Evolutionary conservation across 2,888 invertebrate genomes (phyloP), one percentile per base, ranked within the genome.

Genomic region (Amaurobius ferox): DNA sequence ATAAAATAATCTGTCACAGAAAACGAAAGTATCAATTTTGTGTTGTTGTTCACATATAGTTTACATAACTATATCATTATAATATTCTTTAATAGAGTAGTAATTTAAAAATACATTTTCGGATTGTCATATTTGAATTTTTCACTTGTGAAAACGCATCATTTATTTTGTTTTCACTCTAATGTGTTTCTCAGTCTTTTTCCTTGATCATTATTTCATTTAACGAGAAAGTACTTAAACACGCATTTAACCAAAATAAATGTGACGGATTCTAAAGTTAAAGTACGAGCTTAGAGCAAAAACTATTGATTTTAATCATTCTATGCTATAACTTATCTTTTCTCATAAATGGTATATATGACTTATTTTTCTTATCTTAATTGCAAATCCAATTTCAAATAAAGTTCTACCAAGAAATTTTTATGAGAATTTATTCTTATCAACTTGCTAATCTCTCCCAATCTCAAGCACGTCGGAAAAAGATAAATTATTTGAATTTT

Each of bases 301-400:
- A 55, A 55, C 23, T 55, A 23, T 23, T 5, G 55, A 55, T 55
- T 55, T 55, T 55, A 55, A 55, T 55, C 55, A 19, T 23, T 23
- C 55, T 55, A 23, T 55, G 55, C 55, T 23, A 23, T 55, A 55
- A 55, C 23, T 6, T 55, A 23, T 55, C 5, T 23, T 55, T 55
- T 55, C 16, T 11, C 7, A 23, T 23, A 55, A 44, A 23, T 5
- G 23, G 2, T 19, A 55, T 23, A 23, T 23, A 1, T 23, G 3
- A 6, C 1, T 35, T 55, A 23, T 55, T 44, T 55, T 55, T 55
- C 55, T 23, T 55, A 55, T 55, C 55, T 55, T 55, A 55, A 55
- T 55, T 55, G 23, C 23, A 23, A 55, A 23, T 55, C 23, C 55
- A 55, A 23, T 5, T 23, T 23, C 2, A 23, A 55, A 55, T 55